These are phyloP conservation scores for Agelas oroides DNA, from an alignment of 37 sponge, comb jelly and placozoan species.

Conservation along the genomic window DNA sequence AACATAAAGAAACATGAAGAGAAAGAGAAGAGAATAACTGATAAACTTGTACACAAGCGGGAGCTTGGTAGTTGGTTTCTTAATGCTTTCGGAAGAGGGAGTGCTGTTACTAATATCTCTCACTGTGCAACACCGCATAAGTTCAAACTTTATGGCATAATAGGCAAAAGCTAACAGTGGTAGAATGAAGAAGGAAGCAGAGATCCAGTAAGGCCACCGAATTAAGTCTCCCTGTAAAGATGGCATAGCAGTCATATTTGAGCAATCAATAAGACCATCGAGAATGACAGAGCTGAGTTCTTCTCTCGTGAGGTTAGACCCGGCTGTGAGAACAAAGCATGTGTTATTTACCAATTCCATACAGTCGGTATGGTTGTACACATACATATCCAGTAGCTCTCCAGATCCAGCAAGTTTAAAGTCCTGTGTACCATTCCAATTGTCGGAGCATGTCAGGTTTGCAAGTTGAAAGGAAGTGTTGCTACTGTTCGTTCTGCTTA, in stretches of 20 bases:
- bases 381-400: too few relatives aligned
- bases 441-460: not conserved
- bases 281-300: too few relatives aligned
- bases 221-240: not conserved
- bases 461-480: not conserved
- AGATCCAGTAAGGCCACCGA: slow-evolving; percentile 11
- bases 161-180: slow-evolving; percentile 20
- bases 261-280: not conserved
- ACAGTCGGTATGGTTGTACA: too few relatives aligned
- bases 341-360: not conserved
- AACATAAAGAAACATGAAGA: slow-evolving; percentile 56
- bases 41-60: slow-evolving; percentile 21
- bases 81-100: not conserved
- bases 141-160: slow-evolving; percentile 20
- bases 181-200: not conserved
- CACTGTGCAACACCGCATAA: not conserved
- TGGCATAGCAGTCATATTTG: not conserved
- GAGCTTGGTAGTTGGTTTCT: not conserved
- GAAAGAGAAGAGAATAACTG: not conserved
- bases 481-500: not conserved
- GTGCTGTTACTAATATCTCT: not conserved
- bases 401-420: too few relatives aligned
- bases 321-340: not conserved
- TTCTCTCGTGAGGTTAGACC: not conserved
- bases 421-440: not conserved